Conservation (phyloP, 1,140 invertebrate genomes). For the Drosophila simulans region DNA sequence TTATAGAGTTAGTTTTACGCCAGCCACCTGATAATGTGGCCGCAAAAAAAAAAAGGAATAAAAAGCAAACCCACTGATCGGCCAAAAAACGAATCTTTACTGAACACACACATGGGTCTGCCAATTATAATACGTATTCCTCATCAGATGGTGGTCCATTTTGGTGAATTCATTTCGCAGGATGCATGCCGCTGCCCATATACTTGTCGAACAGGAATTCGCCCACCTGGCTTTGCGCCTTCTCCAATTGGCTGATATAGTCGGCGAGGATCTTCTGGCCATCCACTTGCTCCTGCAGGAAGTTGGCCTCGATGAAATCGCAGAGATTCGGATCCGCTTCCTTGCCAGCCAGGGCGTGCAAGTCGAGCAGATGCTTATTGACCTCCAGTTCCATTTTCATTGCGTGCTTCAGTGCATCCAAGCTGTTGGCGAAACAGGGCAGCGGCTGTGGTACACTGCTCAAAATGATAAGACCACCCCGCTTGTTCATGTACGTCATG, state of each 20-base stretch:
- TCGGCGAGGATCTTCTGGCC: constrained; percentile 90
- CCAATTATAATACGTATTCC: not conserved
- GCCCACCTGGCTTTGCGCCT: constrained; percentile 90
- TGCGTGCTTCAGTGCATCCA: constrained; percentile 90
- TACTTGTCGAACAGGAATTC: constrained; percentile 90
- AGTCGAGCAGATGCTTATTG: constrained; percentile 89
- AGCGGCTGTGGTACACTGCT: constrained; percentile 87
- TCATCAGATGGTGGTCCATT: too few relatives aligned
- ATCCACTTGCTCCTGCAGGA: constrained; percentile 91
- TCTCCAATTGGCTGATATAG: constrained; percentile 89
- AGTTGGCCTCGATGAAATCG: constrained; percentile 90
- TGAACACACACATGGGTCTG: not conserved
- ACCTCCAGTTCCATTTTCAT: constrained; percentile 91
- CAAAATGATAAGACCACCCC: constrained; percentile 90
- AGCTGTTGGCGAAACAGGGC: constrained; percentile 87
- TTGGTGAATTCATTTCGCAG: not conserved
- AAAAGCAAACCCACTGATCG: constrained; percentile 2
- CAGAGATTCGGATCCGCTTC: constrained; percentile 90
- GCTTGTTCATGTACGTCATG: constrained; percentile 92
- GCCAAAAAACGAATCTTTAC: constrained; percentile 8
- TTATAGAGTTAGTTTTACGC: constrained; percentile 47
- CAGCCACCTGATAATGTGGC: constrained; percentile 43
- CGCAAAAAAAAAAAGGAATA: too few relatives aligned
- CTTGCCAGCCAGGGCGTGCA: constrained; percentile 88
- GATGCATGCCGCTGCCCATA: constrained; percentile 41